Conservation (phyloP, 92 coral and sea anemone species). For the Galaxea fascicularis region DNA sequence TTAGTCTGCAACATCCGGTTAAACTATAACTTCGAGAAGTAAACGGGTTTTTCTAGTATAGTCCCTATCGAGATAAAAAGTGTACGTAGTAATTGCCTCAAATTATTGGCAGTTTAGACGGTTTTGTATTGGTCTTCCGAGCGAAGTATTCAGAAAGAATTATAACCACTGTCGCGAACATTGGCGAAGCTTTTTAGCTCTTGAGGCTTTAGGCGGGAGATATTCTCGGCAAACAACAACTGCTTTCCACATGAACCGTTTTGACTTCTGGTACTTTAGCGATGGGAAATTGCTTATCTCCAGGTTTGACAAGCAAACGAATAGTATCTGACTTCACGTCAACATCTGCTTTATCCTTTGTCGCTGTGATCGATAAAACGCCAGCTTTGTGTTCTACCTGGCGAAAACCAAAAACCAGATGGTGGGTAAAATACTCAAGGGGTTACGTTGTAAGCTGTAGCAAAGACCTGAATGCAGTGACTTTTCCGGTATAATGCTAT, state of each 20-base stretch:
- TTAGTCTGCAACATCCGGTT: too few relatives aligned
- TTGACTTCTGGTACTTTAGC: constrained; percentile 69
- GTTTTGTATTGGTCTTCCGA: too few relatives aligned
- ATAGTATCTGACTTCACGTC: constrained; percentile 96
- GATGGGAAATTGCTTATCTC: constrained; percentile 86
- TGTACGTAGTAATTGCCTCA: too few relatives aligned
- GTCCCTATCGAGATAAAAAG: too few relatives aligned
- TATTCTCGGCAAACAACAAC: constrained; percentile 32
- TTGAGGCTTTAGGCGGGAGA: neutral
- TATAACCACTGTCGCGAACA: neutral
- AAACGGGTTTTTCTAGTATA: too few relatives aligned
- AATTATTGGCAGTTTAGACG: too few relatives aligned
- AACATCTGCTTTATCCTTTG: constrained; percentile 89
- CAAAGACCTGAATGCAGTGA: too few relatives aligned
- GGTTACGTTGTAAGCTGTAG: neutral
- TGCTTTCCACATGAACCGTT: constrained; percentile 66
- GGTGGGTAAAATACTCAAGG: neutral
- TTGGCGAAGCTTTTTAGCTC: too few relatives aligned
- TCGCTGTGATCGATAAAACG: constrained; percentile 82
- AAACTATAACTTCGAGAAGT: too few relatives aligned
- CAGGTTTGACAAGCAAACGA: constrained; percentile 91
- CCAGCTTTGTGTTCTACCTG: constrained; percentile 99
- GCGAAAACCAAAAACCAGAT: neutral
- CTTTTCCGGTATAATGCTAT: too few relatives aligned
- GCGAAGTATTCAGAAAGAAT: too few relatives aligned